These are phyloP conservation scores for Conops quadrifasciatus DNA, from an alignment of 2,888 invertebrate species.

Conservation along the genomic window DNA sequence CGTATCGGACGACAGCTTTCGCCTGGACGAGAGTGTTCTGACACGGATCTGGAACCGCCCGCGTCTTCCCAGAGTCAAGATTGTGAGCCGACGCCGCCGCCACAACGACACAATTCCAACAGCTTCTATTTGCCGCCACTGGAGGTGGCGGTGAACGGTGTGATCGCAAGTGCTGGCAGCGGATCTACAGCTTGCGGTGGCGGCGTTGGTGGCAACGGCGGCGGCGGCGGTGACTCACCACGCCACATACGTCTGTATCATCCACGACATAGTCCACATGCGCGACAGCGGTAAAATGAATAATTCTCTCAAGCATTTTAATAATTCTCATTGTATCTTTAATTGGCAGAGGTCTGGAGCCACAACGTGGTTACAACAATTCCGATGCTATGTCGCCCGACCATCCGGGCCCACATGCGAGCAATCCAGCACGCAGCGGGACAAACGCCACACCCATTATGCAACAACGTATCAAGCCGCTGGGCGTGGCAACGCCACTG, in stretches of 20 bases:
- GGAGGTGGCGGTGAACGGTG: conserved; percentile 57
- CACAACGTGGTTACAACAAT: conserved; percentile 72
- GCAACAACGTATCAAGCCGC: conserved; percentile 89
- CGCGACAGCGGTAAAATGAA: conserved; percentile 73
- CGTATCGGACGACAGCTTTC: conserved; percentile 71
- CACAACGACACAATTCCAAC: conserved; percentile 85
- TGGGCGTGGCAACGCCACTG: conserved; percentile 88
- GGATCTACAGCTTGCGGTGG: conserved; percentile 37
- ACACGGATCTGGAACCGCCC: conserved; percentile 88
- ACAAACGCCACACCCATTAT: conserved; percentile 78
- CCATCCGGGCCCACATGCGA: conserved; percentile 66
- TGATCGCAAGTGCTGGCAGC: conserved; percentile 52
- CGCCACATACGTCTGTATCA: conserved; percentile 66
- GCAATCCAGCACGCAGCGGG: conserved; percentile 64
- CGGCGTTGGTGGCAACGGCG: conserved; percentile 51
- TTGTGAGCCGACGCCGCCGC: conserved; percentile 90
- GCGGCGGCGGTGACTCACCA: conserved; percentile 67
- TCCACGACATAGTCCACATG: conserved; percentile 80
- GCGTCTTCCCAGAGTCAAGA: conserved; percentile 90
- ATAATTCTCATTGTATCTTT: conserved; percentile 13
- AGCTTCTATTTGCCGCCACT: conserved; percentile 86
- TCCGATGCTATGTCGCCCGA: conserved; percentile 71
- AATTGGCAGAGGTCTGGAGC: conserved; percentile 69
- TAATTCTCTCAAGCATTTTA: neutral
- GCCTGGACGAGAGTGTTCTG: conserved; percentile 82